Percentiles rank a stretch among this genome's conserved stretches.
Conservation (phyloP, 2,888 invertebrate genomes). For the Drosophila nr. fundita region DNA sequence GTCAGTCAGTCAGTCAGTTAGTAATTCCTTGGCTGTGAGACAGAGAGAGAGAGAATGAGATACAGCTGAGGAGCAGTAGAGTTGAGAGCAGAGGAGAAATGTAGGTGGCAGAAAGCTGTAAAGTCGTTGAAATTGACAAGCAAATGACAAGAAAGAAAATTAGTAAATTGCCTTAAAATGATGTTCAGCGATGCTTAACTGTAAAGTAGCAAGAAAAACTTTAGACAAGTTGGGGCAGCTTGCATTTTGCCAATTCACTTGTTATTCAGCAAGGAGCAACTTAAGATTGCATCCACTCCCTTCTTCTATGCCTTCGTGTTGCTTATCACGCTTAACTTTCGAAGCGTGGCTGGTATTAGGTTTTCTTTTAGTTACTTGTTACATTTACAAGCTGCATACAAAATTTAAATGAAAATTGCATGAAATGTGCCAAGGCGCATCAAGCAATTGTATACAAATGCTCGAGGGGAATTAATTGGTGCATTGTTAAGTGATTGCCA, state of each 20-base stretch:
- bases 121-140: slow-evolving; percentile 24
- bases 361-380: not conserved
- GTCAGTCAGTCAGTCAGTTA: slow-evolving; percentile 13
- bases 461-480: slow-evolving; percentile 19
- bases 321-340: not conserved
- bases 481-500: slow-evolving; percentile 20
- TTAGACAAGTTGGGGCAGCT: not conserved
- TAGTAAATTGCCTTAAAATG: slow-evolving; percentile 65
- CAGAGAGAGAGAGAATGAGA: not conserved
- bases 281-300: not conserved
- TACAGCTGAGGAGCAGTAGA: not conserved
- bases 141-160: slow-evolving; percentile 46
- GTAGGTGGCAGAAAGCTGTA: slow-evolving; percentile 2
- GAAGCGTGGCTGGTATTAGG: slow-evolving; percentile 4
- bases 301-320: not conserved
- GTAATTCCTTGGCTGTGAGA: slow-evolving; percentile 11
- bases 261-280: not conserved
- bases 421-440: slow-evolving; percentile 34
- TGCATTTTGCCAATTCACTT: not conserved
- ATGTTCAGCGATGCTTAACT: slow-evolving; percentile 40
- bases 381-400: slow-evolving; percentile 20
- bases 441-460: slow-evolving; percentile 11
- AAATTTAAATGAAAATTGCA: slow-evolving; percentile 17
- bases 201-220: slow-evolving; percentile 8
- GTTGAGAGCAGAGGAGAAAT: not conserved